phyloP scores from a whole-genome alignment of 2,113 vertebrate species.

The Indri indri region DNA sequence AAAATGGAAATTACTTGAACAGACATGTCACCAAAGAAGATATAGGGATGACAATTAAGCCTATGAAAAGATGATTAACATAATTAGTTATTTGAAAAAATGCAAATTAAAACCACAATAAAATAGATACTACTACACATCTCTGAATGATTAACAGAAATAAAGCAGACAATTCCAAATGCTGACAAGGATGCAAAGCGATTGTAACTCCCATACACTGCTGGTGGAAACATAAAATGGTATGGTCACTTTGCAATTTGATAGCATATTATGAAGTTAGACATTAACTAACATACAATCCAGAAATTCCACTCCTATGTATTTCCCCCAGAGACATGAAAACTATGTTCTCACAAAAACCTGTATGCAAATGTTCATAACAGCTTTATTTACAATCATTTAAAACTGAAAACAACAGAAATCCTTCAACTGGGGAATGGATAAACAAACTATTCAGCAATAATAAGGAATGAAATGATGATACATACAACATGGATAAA shows the following conservation, averaged over 20 bases:
- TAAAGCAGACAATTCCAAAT: constrained; percentile 3
- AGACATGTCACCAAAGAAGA: neutral
- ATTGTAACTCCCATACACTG: neutral
- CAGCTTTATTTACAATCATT: neutral
- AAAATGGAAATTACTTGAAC: neutral
- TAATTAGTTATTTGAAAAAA: neutral
- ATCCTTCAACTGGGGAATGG: neutral
- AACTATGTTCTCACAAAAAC: neutral
- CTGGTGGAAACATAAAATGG: neutral
- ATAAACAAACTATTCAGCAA: neutral
- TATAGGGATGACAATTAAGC: neutral
- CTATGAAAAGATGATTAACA: neutral
- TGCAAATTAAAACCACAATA: neutral
- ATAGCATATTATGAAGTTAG: neutral
- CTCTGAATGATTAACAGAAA: constrained; percentile 1
- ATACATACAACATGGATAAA: neutral
- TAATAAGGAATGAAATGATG: neutral
- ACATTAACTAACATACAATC: neutral
- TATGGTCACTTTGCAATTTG: neutral
- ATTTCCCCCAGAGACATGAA: neutral
- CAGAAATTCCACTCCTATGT: neutral
- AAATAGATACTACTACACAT: neutral
- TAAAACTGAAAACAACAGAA: neutral
- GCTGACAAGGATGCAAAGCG: neutral
- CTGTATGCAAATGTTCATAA: neutral